These are phyloP conservation scores for Oscheius sp. DNA, from an alignment of 2,888 invertebrate genomes.

Conservation along the genomic window DNA sequence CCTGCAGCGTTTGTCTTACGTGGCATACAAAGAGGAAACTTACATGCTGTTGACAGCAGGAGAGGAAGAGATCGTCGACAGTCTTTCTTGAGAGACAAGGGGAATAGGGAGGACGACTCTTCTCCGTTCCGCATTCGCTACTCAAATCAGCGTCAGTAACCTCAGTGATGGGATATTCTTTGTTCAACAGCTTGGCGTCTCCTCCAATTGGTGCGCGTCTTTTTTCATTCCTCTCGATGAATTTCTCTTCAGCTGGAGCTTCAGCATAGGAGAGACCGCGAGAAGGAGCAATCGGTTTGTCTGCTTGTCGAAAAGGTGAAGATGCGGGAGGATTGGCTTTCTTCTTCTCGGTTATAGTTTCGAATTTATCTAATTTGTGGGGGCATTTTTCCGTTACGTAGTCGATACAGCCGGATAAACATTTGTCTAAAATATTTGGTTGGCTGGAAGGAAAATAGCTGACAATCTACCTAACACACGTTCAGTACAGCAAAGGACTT, in stretches of 20 bases:
- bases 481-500: conserved; percentile 67
- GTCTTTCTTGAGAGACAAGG: conserved; percentile 63
- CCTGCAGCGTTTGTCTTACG: conserved; percentile 34
- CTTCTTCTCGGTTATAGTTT: conserved; percentile 42
- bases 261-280: conserved; percentile 16
- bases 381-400: conserved; percentile 65
- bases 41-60: conserved; percentile 65
- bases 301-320: neutral
- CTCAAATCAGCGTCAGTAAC: conserved; percentile 61
- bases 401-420: conserved; percentile 65
- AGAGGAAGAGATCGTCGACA: conserved; percentile 65
- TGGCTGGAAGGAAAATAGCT: neutral
- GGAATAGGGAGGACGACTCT: conserved; percentile 60
- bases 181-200: conserved; percentile 56
- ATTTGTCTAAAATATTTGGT: conserved; percentile 52
- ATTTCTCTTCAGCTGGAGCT: conserved; percentile 31
- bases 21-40: neutral
- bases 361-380: conserved; percentile 62
- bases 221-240: conserved; percentile 16
- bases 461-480: conserved; percentile 59
- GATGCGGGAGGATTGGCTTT: neutral
- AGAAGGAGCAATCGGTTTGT: neutral
- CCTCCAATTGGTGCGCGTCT: conserved; percentile 37
- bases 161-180: conserved; percentile 63
- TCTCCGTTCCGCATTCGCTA: conserved; percentile 64